Conservation (phyloP, 2,797 vertebrate genomes). For the Malurus leucopterus region DNA sequence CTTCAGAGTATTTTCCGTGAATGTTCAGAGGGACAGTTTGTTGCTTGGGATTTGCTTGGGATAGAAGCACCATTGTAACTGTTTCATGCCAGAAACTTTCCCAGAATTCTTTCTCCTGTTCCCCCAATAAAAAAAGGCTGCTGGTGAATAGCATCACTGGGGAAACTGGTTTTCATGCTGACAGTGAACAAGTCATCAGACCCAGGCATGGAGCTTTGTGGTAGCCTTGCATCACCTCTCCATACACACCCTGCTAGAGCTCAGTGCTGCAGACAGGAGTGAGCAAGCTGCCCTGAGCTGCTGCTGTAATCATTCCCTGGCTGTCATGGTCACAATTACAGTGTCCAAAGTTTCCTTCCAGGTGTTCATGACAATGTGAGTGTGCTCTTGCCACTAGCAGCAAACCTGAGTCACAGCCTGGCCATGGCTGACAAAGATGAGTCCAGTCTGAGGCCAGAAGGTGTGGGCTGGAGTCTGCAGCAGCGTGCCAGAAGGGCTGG, state of each 20-base stretch:
- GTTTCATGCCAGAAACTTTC: neutral
- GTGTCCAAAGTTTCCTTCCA: neutral
- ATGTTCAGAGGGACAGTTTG: neutral
- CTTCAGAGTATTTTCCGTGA: neutral
- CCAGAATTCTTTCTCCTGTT: neutral
- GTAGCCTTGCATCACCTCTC: neutral
- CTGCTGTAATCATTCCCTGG: neutral
- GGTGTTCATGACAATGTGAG: neutral
- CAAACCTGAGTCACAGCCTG: neutral
- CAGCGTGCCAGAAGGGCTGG: rapidly evolving
- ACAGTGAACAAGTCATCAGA: neutral
- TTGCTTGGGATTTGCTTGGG: neutral
- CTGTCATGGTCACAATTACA: neutral
- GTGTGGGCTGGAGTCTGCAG: neutral
- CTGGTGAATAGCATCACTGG: neutral
- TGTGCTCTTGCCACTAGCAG: neutral
- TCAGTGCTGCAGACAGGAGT: rapidly evolving
- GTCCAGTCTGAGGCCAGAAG: neutral
- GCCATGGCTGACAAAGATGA: neutral
- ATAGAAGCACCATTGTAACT: neutral
- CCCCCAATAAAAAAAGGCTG: neutral
- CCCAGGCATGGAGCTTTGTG: rapidly evolving
- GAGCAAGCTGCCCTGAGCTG: neutral
- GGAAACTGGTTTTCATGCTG: neutral
- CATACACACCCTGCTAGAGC: neutral